Base-by-base conservation (phyloP, 2,113 vertebrate species). In the Callorhinus ursinus region DNA sequence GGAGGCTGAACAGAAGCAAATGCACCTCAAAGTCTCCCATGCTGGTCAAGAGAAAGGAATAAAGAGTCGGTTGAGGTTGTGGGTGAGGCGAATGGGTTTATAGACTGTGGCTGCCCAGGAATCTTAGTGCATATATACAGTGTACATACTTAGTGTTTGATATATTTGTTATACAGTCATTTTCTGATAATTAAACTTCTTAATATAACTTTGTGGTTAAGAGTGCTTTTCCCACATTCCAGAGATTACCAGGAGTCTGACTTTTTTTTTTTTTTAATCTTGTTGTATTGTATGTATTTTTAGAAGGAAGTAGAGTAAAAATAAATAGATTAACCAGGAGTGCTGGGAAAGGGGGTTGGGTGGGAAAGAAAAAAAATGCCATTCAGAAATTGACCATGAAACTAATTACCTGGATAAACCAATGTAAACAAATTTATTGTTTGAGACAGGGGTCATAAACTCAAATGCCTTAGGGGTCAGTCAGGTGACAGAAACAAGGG, bases 151-250 rank as follows among this genome's bases (percentile, higher is more conserved):
- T 90, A 18, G 87, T 98, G 93, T 96, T 97, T 97, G 97, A 98
- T 97, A 95, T 97, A 88, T 96, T 98, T 96, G 92, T 96, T 97
- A 95, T 97, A 95, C 49, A 94, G 97, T 81, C 65, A 97, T 95
- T 97, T 98, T 94, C 91, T 98, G 98, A 97, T 96, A 96, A 98
- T 97, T 98, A 98, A 98, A 90, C 90, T 96, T 93, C 97, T 97
- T 97, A 98, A 97, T 98, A 98, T 98, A 98, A 96, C 97, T 95
- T 97, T 79, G 98, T 95, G 98, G 98, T 90, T 90, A 69, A 94
- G 72, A 94, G 95, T 77, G 63, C 96, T 96, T 95, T 93, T 57
- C 84, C 92, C 69, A 94, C 94, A 98, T 98, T 97, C 97, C 97
- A 98, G 95, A 98, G 98, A 97, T 96, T 94, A 98, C 98, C 90